Evolutionary conservation across 2,797 vertebrate species (phyloP), one percentile per base, ranked within the genome.

Genomic region (Lacerta bilineata): DNA sequence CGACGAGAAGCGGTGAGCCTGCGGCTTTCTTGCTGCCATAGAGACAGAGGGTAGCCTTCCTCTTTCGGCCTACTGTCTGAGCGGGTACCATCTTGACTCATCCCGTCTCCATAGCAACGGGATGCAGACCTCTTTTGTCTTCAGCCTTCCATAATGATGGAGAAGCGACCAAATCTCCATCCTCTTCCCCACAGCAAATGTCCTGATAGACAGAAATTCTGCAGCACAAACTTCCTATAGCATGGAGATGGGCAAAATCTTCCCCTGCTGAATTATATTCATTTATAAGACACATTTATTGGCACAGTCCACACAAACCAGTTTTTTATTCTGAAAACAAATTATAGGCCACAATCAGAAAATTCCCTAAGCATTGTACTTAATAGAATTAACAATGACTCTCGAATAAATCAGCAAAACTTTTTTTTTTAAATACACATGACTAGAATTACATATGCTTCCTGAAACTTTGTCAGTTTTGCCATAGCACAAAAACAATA

Each of bases 81-180:
- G 61, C 25, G 13, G 4, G 79, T 39, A 41, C 66, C 76, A 69
- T 66, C 46, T 84, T 84, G 50, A 82, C 64, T 77, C 68, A 69
- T 18, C 43, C 36, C 33, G 80, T 82, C n/a, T 13, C 80, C 86
- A 33, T 43, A 39, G 86, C 79, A 87, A 82, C 79, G 18, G 80
- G 77, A 71, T 43, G 69, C 86, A 33, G 74, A 59, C 13, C 9
- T n/a, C 17, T 9, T 55, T 6, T n/a, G 10, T 2, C 43, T 25
- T 23, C 29, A 46, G 41, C 20, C 69, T 39, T 25, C 15, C 20
- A 18, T 13, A 39, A 4, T 25, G 68, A 50, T 71, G 64, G 41
- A 69, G 80, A 23, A 69, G 43, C 1, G 5, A 50, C 25, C 43
- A 7, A 29, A 13, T 46, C 20, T 33, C 15, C n/a, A 5, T 6